phyloP scores from a whole-genome alignment of 2,113 vertebrate species.

The Miniopterus natalensis region DNA sequence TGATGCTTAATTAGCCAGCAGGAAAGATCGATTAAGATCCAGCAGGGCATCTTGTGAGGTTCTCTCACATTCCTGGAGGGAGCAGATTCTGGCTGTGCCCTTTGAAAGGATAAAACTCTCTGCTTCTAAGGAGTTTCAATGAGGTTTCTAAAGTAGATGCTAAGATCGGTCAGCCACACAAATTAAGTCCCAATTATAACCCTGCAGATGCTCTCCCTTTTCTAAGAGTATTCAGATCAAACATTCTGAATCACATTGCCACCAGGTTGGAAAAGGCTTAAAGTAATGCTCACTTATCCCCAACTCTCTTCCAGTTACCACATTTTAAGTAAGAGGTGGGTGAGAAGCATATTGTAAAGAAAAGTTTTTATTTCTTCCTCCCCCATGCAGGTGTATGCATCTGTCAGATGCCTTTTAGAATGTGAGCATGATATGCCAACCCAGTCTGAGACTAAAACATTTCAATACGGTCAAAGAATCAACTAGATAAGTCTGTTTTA shows the following conservation, averaged over 20 bases:
- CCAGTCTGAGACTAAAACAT: not conserved
- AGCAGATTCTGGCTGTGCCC: slow-evolving; percentile 84
- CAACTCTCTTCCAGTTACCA: not conserved
- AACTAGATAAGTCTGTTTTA: not conserved
- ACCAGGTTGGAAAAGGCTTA: not conserved
- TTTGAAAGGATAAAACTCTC: slow-evolving; percentile 83
- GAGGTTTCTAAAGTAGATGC: slow-evolving; percentile 60
- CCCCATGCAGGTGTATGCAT: not conserved
- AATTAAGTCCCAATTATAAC: slow-evolving; percentile 64
- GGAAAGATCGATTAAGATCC: slow-evolving; percentile 88
- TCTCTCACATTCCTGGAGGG: slow-evolving; percentile 84
- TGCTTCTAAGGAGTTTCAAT: slow-evolving; percentile 59
- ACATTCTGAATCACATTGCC: not conserved
- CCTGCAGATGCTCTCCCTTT: slow-evolving; percentile 36
- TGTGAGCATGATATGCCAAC: not conserved
- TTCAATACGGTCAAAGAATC: not conserved
- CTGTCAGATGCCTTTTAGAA: not conserved
- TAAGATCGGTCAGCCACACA: slow-evolving; percentile 56
- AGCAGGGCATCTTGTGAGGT: slow-evolving; percentile 85
- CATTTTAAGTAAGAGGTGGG: slow-evolving; percentile 8
- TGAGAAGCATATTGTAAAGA: not conserved
- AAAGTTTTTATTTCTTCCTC: not conserved
- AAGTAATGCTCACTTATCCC: not conserved
- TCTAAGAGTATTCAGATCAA: not conserved
- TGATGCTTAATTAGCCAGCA: slow-evolving; percentile 89